Base-by-base conservation (phyloP, 2,797 vertebrate genomes). In the Tenualosa ilisha region DNA sequence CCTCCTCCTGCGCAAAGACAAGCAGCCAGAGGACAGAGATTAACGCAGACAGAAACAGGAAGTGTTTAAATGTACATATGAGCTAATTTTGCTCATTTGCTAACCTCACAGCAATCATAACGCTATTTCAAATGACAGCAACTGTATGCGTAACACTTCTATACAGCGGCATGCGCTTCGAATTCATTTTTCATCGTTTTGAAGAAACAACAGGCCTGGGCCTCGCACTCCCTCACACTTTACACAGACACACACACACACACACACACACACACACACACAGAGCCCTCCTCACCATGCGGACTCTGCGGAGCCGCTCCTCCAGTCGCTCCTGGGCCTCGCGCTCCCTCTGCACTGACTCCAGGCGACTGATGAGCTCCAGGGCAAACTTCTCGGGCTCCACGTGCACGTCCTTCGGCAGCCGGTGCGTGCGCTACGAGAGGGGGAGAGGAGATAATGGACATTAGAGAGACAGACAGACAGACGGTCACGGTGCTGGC, bases 331-430 rank as follows among this genome's bases (percentile, higher is more conserved):
- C 97, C 91, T 97, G 96, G 0, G 98, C 98, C 90, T 98, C 97
- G 85, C 98, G 93, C 12, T 99, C 97, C 92, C 96, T 94, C 89
- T 98, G 96, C 59, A 99, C 96, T 6, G 96, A 96, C 93, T 99
- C 97, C 93, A 99, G 92, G 82, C 97, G 97, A 91, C 96, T 96
- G 93, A 99, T 99, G 88, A 99, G 96, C 90, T 98, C 97, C 0
- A 97, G 97, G 61, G 98, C 97, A 91, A 99, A 99, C 92, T 97
- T 97, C 93, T 97, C 95, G 17, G 97, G 97, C 87, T 98, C 97
- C 85, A 98, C 97, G 0, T 98, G 97, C 92, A 99, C 95, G 92
- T 99, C 98, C 96, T 99, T 99, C 94, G 97, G 97, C 93, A 99
- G 96, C 91, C 96, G 95, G 94, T 98, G 96, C 9, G 97, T 98